These are phyloP conservation scores for Thymelicus sylvestris DNA, from an alignment of 2,888 invertebrate species.

Conservation along the genomic window DNA sequence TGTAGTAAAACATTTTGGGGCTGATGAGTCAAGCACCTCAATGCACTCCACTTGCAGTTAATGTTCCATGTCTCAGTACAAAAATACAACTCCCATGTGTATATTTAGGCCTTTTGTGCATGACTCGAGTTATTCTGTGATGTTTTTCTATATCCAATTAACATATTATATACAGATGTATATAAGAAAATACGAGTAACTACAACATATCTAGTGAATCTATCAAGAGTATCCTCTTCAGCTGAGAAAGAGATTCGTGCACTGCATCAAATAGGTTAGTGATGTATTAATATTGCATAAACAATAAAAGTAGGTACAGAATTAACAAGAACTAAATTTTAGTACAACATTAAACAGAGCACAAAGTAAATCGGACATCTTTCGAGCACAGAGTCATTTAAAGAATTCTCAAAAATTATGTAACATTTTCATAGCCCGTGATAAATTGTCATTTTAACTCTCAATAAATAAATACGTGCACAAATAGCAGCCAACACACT, in stretches of 20 bases:
- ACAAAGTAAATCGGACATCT: constrained; percentile 3
- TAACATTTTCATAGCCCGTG: constrained; percentile 2
- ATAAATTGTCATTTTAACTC: constrained; percentile 32
- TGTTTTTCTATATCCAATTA: constrained; percentile 28
- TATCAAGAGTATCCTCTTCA: neutral
- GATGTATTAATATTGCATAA: neutral
- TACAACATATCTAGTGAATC: neutral
- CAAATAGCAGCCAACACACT: constrained; percentile 13
- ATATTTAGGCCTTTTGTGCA: constrained; percentile 47
- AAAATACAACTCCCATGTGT: constrained; percentile 37
- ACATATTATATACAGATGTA: neutral
- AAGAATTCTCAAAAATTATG: neutral
- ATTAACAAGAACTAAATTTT: neutral
- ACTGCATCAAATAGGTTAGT: neutral
- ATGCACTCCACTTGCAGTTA: constrained; percentile 12
- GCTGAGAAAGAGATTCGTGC: neutral
- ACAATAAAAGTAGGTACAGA: too few species aligned
- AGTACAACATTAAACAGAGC: neutral
- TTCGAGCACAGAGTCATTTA: constrained; percentile 15
- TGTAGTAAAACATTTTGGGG: constrained; percentile 7
- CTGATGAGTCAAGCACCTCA: constrained; percentile 16
- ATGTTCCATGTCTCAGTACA: constrained; percentile 27
- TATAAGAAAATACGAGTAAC: constrained; percentile 8
- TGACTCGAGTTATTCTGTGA: constrained; percentile 41
- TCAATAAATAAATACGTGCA: constrained; percentile 28